A percentile compares a stretch with the other conserved stretches of the same genome.
Conservation (phyloP, 2,888 invertebrate species). For the Ganaspis brasiliensis region DNA sequence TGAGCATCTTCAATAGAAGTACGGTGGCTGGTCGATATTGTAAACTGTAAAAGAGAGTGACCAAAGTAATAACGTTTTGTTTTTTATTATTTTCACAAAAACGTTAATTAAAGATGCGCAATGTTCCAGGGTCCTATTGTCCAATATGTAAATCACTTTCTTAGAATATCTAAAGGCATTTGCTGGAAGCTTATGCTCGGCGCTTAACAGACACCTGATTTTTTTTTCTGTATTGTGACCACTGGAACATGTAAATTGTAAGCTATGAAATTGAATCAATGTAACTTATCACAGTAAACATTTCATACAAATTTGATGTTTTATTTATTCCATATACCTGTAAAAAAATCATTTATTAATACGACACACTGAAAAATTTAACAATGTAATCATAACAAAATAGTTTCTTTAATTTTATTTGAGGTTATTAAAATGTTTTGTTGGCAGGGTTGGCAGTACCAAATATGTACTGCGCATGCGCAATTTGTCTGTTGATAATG, state of each 20-base stretch:
- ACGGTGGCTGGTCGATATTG: conserved; percentile 57
- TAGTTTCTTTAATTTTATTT: too few species aligned
- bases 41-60: conserved; percentile 72
- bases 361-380: too few species aligned
- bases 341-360: too few species aligned
- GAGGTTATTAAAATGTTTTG: too few species aligned
- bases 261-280: conserved; percentile 69
- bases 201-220: conserved; percentile 22
- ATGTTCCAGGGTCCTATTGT: conserved; percentile 36
- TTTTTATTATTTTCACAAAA: conserved; percentile 49
- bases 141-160: conserved; percentile 43
- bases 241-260: conserved; percentile 68
- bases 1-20: conserved; percentile 55
- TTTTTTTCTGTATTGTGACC: conserved; percentile 30
- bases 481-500: too few species aligned
- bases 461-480: too few species aligned
- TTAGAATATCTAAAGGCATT: conserved; percentile 31
- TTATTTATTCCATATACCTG: background rate
- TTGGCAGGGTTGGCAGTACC: too few species aligned
- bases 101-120: conserved; percentile 56
- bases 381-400: too few species aligned
- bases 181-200: conserved; percentile 15
- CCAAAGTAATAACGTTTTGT: conserved; percentile 69
- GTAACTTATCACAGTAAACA: conserved; percentile 74
- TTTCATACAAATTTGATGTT: conserved; percentile 68